These are phyloP conservation scores for Brenthis hecate DNA, from an alignment of 2,888 invertebrate genomes.

Conservation along the genomic window DNA sequence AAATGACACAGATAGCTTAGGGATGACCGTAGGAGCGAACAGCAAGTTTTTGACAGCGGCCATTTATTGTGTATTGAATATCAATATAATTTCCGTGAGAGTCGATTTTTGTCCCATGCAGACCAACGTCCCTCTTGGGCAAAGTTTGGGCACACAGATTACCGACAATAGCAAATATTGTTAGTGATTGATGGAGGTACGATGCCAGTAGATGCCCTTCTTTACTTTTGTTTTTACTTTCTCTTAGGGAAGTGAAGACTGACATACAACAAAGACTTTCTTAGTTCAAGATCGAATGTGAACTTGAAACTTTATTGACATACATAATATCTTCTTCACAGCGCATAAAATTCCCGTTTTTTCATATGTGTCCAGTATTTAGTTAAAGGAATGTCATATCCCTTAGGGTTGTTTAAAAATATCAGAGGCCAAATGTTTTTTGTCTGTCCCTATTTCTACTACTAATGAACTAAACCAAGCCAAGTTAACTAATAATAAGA, in stretches of 20 bases:
- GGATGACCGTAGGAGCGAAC: conserved; percentile 83
- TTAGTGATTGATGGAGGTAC: conserved; percentile 69
- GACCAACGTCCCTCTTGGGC: conserved; percentile 65
- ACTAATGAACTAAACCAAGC: no score
- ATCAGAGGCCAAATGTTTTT: no score
- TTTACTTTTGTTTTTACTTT: conserved; percentile 59
- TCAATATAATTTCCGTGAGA: conserved; percentile 82
- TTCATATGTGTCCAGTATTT: no score
- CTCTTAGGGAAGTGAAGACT: conserved; percentile 8
- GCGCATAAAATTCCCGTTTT: no score
- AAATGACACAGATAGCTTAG: conserved; percentile 82
- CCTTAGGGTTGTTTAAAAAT: no score
- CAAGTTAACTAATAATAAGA: no score
- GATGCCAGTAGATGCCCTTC: conserved; percentile 50
- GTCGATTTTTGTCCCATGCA: conserved; percentile 79
- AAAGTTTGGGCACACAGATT: conserved; percentile 79
- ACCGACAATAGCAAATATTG: conserved; percentile 79
- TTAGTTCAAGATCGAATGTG: conserved; percentile 17
- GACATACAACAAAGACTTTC: conserved; percentile 19
- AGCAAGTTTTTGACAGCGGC: conserved; percentile 82
- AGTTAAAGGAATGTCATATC: no score
- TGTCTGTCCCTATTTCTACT: no score
- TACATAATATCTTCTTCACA: background rate
- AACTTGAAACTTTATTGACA: conserved; percentile 8
- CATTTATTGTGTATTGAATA: conserved; percentile 83